phyloP scores from a whole-genome alignment of 2,113 vertebrate species.

The Zootoca vivipara region DNA sequence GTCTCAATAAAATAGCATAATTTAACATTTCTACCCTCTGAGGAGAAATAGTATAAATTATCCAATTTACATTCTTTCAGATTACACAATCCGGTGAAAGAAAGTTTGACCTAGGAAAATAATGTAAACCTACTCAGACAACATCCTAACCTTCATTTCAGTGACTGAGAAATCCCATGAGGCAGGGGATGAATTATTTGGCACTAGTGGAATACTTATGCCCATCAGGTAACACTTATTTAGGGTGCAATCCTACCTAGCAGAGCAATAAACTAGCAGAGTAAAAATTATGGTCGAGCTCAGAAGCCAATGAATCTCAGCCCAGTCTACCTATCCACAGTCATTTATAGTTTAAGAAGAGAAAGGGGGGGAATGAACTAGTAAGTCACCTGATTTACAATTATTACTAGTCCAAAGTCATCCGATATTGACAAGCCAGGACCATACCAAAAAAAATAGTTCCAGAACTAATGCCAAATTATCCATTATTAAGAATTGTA shows the following conservation, averaged over 20 bases:
- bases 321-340: not conserved
- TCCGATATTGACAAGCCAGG: not conserved
- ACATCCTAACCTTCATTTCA: not conserved
- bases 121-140: no score
- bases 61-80: conserved; percentile 21
- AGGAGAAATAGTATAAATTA: conserved; percentile 27
- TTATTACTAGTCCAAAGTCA: no score
- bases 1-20: conserved; percentile 8
- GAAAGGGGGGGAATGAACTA: not conserved
- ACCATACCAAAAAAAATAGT: not conserved
- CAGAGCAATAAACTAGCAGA: no score
- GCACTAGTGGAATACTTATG: not conserved
- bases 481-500: conserved; percentile 14
- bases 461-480: not conserved
- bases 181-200: not conserved
- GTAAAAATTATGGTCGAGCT: no score
- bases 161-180: not conserved
- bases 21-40: not conserved
- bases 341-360: not conserved
- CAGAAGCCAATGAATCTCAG: no score
- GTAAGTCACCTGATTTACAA: not conserved
- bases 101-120: not conserved
- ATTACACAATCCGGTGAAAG: conserved; percentile 27
- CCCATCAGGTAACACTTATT: not conserved
- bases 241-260: not conserved